Evolutionary conservation across 2,888 invertebrate species (phyloP).

Genomic region (Blastobasis adustella): DNA sequence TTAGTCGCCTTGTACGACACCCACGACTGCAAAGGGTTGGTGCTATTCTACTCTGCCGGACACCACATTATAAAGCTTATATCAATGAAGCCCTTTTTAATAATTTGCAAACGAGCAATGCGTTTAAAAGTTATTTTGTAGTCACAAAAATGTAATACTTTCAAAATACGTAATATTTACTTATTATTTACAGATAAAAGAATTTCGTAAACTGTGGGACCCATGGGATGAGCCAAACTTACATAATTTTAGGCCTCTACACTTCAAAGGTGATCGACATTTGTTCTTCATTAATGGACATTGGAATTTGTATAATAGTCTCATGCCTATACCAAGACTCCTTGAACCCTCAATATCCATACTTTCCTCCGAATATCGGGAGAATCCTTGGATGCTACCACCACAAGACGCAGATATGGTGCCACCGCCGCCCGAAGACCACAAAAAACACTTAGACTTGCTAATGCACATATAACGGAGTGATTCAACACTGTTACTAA

Average conservation of each 20-base stretch:
- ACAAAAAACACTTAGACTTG: slow-evolving; percentile 23
- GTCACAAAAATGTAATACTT: no score
- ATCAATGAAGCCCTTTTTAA: no score
- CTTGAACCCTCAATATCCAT: slow-evolving; percentile 49
- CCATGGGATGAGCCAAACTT: slow-evolving; percentile 65
- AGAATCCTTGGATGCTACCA: slow-evolving; percentile 45
- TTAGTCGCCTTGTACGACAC: no score
- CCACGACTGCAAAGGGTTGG: no score
- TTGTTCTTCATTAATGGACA: slow-evolving; percentile 73
- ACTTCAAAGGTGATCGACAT: slow-evolving; percentile 50
- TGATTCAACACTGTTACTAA: no score
- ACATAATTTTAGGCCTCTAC: slow-evolving; percentile 69
- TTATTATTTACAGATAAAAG: slow-evolving; percentile 54
- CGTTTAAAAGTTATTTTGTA: no score
- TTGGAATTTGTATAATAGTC: slow-evolving; percentile 62
- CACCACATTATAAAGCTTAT: no score
- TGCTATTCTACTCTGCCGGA: no score
- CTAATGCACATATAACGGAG: no score
- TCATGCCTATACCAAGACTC: slow-evolving; percentile 54
- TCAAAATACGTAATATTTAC: not conserved
- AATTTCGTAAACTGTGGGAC: slow-evolving; percentile 71
- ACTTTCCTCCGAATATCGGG: slow-evolving; percentile 44
- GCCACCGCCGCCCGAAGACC: slow-evolving; percentile 23
- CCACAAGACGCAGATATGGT: slow-evolving; percentile 47
- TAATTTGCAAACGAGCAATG: no score